Evolutionary conservation across 2,888 invertebrate species (phyloP).

Genomic region (Trissolcus brochymenae): DNA sequence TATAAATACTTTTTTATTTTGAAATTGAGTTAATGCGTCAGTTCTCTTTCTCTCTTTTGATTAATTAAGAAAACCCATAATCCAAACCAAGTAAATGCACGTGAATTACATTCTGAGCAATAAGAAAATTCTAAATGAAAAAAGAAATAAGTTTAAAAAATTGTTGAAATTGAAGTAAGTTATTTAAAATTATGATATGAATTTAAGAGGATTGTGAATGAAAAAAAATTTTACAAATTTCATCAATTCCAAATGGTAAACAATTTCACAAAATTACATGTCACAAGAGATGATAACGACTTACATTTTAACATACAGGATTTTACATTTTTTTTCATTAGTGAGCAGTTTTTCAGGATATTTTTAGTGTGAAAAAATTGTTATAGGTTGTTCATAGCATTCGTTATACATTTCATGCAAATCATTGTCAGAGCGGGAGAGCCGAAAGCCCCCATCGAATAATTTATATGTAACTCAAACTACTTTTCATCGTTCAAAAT

Average conservation of each 20-base stretch:
- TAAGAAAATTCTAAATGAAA: background rate
- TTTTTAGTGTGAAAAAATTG: constrained; percentile 37
- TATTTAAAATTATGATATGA: background rate
- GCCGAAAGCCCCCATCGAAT: background rate
- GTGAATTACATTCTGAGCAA: constrained; percentile 12
- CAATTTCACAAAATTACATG: too few species aligned
- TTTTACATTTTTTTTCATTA: constrained; percentile 32
- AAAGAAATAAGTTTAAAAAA: too few species aligned
- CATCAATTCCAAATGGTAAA: too few species aligned
- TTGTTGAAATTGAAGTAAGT: too few species aligned
- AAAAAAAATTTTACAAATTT: too few species aligned
- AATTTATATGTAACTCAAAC: background rate
- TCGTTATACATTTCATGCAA: constrained; percentile 21
- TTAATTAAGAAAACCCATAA: constrained; percentile 1
- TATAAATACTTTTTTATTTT: constrained; percentile 40
- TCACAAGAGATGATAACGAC: too few species aligned
- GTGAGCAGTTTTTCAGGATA: constrained; percentile 53
- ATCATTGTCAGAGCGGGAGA: constrained; percentile 1
- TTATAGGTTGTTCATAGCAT: constrained; percentile 12
- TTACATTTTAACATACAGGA: constrained; percentile 29
- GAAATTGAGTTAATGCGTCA: constrained; percentile 39
- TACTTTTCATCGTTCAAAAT: constrained; percentile 2
- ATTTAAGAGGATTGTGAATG: too few species aligned
- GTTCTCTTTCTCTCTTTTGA: constrained; percentile 43
- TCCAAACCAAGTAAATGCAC: too few species aligned